Conservation (phyloP, 1,140 invertebrate species). For the Antheraea mylitta region DNA sequence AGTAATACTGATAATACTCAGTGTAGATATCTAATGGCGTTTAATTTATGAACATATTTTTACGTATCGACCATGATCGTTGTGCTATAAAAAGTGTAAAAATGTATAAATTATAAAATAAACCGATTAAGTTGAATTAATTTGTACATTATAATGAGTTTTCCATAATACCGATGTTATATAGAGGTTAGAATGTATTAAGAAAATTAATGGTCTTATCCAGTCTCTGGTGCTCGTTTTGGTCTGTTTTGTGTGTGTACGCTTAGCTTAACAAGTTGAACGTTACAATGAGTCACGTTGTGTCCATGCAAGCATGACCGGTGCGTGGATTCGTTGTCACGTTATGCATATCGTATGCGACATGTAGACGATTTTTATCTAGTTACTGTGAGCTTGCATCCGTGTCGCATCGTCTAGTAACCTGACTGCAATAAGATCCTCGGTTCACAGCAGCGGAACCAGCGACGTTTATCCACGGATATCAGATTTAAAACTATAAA, state of each 20-base stretch:
- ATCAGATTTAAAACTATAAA: conserved; percentile 36
- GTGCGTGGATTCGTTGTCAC: conserved; percentile 10
- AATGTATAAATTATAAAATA: too few species aligned
- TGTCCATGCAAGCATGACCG: conserved; percentile 26
- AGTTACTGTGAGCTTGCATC: conserved; percentile 25
- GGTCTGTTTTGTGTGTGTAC: background rate
- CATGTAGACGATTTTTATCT: conserved; percentile 16
- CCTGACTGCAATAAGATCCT: conserved; percentile 47
- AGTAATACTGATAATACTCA: too few species aligned
- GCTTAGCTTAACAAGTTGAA: background rate
- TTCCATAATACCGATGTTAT: too few species aligned
- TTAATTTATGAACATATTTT: too few species aligned
- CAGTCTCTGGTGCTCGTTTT: background rate
- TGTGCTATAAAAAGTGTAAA: too few species aligned
- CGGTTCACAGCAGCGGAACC: conserved; percentile 41
- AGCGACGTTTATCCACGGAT: conserved; percentile 39
- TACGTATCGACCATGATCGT: too few species aligned
- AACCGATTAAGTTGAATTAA: too few species aligned
- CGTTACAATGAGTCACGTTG: conserved; percentile 26
- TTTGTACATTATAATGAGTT: too few species aligned
- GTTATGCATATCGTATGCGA: conserved; percentile 13
- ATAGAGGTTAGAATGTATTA: too few species aligned
- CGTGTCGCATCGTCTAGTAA: conserved; percentile 32
- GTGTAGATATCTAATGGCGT: too few species aligned
- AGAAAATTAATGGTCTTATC: background rate